Evolutionary conservation across 2,113 vertebrate species (phyloP), one percentile per base, ranked within the genome.

Genomic region (Aspidoscelis tigris): DNA sequence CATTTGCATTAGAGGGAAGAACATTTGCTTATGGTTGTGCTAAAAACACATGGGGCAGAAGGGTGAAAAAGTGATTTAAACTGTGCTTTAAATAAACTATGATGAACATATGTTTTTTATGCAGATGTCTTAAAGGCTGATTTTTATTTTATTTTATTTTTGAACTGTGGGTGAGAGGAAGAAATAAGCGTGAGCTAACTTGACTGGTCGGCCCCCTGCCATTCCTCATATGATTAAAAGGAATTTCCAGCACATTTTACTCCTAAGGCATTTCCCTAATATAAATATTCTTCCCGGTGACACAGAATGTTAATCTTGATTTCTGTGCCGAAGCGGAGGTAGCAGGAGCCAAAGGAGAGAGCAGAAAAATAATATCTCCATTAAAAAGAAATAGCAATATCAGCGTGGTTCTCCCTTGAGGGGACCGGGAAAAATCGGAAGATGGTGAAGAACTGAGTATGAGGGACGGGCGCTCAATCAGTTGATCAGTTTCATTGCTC

Each of bases 401-500:
- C 41, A 2, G 9, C 7, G 5, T 5, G 22, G 2, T 33, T 33
- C 14, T 78, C 68, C 11, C 47, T 79, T 20, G 21, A 81, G 61
- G 11, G 22, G 64, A 21, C 24, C 2, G 41, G 12, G 12, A 78
- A 43, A 79, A 47, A 84, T 33, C 22, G 24, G 80, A 73, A 82
- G 50, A 22, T 21, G 6, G 33, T n/a, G 33, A 14, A 14, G 69
- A 65, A 78, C 58, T 4, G 22, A 50, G 43, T 65, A 20, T 2
- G 75, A 55, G 69, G 53, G 16, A 33, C 8, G 77, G 21, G 55
- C 18, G 43, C 47, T 68, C 43, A 55, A 73, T 86, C 85, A 78
- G 33, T 74, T 66, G 61, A 82, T 82, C 74, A 41, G 61, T 86
- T 86, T 47, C 80, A 87, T 74, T 83, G 68, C 68, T 58, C 4